Conservation (phyloP, 2,888 invertebrate species). For the Drosophila multiciliata region DNA sequence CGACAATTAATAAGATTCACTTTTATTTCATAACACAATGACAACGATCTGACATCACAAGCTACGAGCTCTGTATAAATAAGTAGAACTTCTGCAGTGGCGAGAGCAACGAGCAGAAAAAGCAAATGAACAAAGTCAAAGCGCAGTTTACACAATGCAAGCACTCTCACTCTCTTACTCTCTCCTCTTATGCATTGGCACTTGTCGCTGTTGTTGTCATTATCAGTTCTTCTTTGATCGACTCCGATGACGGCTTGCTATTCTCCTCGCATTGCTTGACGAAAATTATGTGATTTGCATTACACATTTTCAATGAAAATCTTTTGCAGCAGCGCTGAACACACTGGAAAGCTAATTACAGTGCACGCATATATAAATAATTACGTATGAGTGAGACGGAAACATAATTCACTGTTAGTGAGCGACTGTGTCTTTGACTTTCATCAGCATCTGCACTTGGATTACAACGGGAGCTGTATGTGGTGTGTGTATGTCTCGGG, state of each 20-base stretch:
- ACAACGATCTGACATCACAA: constrained; percentile 33
- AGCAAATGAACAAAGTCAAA: constrained; percentile 17
- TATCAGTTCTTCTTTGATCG: constrained; percentile 38
- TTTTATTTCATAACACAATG: constrained; percentile 12
- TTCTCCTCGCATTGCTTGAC: constrained; percentile 25
- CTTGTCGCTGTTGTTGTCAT: constrained; percentile 14
- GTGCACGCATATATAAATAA: neutral
- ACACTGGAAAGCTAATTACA: constrained; percentile 39
- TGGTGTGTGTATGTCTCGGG: too few species aligned
- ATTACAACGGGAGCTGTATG: constrained; percentile 13
- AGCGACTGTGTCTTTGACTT: constrained; percentile 3
- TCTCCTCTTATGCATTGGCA: neutral
- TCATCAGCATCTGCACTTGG: constrained; percentile 11
- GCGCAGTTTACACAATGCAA: constrained; percentile 11
- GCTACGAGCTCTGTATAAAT: constrained; percentile 31
- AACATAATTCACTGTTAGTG: constrained; percentile 10
- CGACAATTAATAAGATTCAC: constrained; percentile 21
- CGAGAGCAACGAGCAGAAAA: constrained; percentile 1
- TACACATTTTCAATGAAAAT: constrained; percentile 42
- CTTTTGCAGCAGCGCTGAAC: constrained; percentile 32
- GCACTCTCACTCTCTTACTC: neutral
- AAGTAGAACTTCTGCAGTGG: constrained; percentile 39
- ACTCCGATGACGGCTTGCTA: constrained; percentile 14
- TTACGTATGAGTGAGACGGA: neutral
- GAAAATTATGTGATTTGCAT: constrained; percentile 42